Evolutionary conservation across 2,113 vertebrate species (phyloP).

Genomic region (Nesogale talazaci): DNA sequence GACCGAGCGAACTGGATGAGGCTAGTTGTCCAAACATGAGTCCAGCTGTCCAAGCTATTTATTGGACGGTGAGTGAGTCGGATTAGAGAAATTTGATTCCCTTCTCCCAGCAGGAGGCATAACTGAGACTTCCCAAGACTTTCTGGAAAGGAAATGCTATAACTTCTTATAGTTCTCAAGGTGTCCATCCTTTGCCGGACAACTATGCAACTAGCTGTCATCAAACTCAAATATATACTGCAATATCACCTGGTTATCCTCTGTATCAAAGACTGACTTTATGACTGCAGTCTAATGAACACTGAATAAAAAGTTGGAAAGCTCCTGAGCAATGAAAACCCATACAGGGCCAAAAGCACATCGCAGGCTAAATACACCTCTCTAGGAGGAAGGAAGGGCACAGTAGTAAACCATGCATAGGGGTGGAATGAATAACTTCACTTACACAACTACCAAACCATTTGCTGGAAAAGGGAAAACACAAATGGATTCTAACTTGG

Average conservation of each 20-base stretch:
- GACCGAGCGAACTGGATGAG: background rate
- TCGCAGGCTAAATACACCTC: rapidly evolving
- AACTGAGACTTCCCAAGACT: background rate
- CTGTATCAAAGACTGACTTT: background rate
- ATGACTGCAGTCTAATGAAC: background rate
- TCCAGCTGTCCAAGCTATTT: background rate
- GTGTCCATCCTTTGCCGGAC: background rate
- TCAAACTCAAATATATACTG: background rate
- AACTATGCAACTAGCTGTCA: background rate
- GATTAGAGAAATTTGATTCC: background rate
- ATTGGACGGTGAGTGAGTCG: background rate
- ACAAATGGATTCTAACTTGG: background rate
- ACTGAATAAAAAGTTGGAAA: background rate
- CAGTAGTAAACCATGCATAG: background rate
- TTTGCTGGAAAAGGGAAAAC: background rate
- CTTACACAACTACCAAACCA: background rate
- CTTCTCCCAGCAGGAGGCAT: background rate
- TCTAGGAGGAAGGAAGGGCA: background rate
- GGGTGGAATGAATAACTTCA: background rate
- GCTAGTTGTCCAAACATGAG: background rate
- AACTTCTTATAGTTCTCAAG: background rate
- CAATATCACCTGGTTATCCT: background rate
- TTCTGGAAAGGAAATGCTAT: background rate
- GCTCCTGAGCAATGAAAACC: background rate
- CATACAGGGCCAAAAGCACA: background rate